Base-by-base conservation (phyloP, 2,888 invertebrate species). In the Leptinotarsa rubiginosa region DNA sequence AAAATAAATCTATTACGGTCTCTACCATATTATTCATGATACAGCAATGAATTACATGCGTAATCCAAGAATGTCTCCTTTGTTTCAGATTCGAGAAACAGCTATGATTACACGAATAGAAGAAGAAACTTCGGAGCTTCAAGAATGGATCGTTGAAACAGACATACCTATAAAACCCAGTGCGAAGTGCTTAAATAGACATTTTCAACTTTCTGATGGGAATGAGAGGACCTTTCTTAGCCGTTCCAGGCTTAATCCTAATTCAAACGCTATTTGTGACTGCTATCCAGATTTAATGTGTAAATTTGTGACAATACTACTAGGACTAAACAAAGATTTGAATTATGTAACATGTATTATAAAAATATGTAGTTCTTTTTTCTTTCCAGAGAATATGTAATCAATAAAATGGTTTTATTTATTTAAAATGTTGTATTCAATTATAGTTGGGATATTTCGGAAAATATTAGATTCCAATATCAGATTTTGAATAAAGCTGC, bases 251-350 rank as follows among this genome's bases (percentile, higher is more conserved):
- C 72, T 74, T 70, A 31, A 68, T 78, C 70, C 75, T 78, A 78
- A 74, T 79, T 79, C 78, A 72, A 78, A 69, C 74, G 78, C 77
- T 80, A 79, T 73, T 78, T 79, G 82, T 82, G 83, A 82, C 81
- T 81, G 83, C 81, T 81, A 77, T 78, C 75, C 66, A 79, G 79
- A 79, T 80, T 81, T 76, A 75, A 80, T 82, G 84, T 84, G 82
- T 83, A 84, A 81, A 83, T 83, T 82, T 83, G 83, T 84, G 84
- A 84, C 84, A 84, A 84, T 84, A 84, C 84, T 79, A 78, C 78
- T 83, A 83, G 83, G 77, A 79, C 74, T 78, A 78, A 78, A 81
- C 67, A 73, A 75, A 74, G 72, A 77, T 78, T 74, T 75, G 73
- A 80, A 72, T 76, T 79, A 74, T 74, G 67, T 80, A 75, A 74